These are phyloP conservation scores for Spodoptera frugiperda DNA, from an alignment of 1,140 invertebrate genomes.

Conservation along the genomic window DNA sequence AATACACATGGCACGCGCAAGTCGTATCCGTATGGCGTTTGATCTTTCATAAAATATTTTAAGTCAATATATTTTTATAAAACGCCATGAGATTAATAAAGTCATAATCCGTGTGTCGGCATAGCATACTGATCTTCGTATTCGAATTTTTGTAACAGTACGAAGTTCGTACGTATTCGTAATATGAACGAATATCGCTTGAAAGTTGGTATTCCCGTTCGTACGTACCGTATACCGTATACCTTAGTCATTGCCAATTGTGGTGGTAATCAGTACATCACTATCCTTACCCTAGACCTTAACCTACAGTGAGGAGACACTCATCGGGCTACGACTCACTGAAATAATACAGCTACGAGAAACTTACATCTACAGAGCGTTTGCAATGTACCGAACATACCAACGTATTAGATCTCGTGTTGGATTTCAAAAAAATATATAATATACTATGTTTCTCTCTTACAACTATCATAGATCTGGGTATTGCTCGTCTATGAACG, in stretches of 20 bases:
- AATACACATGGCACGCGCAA: too few species aligned
- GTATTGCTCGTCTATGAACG: slow-evolving; percentile 19
- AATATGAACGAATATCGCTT: too few species aligned
- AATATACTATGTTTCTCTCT: slow-evolving; percentile 2
- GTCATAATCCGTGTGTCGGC: too few species aligned
- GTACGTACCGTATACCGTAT: too few species aligned
- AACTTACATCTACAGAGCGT: neutral
- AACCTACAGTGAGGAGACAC: slow-evolving; percentile 4
- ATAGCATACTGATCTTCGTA: too few species aligned
- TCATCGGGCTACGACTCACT: neutral
- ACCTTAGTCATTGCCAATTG: neutral
- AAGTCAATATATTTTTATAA: too few species aligned
- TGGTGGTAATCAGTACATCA: slow-evolving; percentile 12
- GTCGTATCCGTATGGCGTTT: too few species aligned
- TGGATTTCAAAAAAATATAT: neutral
- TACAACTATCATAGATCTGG: slow-evolving; percentile 1
- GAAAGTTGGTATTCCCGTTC: too few species aligned
- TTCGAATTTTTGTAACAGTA: too few species aligned
- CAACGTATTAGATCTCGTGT: neutral
- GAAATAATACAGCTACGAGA: neutral
- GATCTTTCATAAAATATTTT: too few species aligned
- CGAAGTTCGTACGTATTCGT: too few species aligned
- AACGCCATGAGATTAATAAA: too few species aligned
- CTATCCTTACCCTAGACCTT: neutral
- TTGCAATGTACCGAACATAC: slow-evolving; percentile 4